A percentile compares a stretch with the other conserved stretches of the same genome.
Conservation (phyloP, 2,888 invertebrate species). For the Phanerotoma sp. region DNA sequence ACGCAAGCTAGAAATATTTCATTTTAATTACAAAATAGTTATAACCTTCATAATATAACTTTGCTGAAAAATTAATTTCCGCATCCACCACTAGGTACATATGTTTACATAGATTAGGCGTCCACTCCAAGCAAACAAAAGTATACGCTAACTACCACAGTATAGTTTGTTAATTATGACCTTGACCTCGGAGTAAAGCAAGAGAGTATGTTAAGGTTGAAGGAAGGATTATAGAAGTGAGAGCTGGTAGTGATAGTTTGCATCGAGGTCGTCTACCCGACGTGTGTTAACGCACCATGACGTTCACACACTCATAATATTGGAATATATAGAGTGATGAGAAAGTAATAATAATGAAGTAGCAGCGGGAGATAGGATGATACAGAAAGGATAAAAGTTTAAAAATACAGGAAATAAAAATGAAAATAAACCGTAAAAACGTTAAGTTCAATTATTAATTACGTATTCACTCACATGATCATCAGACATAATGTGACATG, state of each 20-base stretch:
- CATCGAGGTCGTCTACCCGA: constrained; percentile 21
- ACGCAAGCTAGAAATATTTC: too few relatives aligned
- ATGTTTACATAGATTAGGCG: neutral
- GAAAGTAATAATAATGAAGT: neutral
- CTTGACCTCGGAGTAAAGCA: constrained; percentile 10
- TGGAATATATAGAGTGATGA: neutral
- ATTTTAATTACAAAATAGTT: too few relatives aligned
- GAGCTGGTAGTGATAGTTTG: constrained; percentile 10
- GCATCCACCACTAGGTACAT: too few relatives aligned
- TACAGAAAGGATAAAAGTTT: too few relatives aligned
- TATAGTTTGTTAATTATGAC: constrained; percentile 3
- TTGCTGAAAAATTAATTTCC: too few relatives aligned
- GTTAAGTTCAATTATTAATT: too few relatives aligned
- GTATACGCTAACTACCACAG: neutral
- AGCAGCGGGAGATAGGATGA: neutral
- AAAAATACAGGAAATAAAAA: too few relatives aligned
- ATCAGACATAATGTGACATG: too few relatives aligned
- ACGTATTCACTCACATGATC: too few relatives aligned
- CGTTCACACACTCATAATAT: constrained; percentile 46
- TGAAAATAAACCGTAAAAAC: too few relatives aligned
- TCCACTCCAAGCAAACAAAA: neutral
- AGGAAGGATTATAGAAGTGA: constrained; percentile 12
- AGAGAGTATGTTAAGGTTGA: constrained; percentile 1
- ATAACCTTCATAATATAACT: too few relatives aligned
- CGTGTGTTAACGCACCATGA: constrained; percentile 44